Conservation (phyloP, 2,113 vertebrate species). For the Pungitius pungitius region DNA sequence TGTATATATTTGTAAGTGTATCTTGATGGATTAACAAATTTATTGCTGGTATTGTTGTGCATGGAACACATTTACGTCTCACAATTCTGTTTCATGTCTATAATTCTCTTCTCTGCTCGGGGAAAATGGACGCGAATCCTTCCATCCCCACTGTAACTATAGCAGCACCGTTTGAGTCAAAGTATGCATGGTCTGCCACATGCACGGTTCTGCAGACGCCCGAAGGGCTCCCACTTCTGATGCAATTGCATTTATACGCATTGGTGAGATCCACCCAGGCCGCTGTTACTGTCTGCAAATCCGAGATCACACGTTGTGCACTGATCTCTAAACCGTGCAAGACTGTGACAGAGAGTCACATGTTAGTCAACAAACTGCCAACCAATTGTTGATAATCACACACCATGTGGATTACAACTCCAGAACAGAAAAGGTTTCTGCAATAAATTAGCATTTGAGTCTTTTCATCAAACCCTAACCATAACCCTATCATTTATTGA, state of each 20-base stretch:
- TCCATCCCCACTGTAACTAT: not conserved
- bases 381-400: slow-evolving; percentile 47
- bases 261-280: slow-evolving; percentile 60
- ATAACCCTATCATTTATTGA: not conserved
- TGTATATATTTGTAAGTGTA: not conserved
- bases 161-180: slow-evolving; percentile 7
- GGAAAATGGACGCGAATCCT: slow-evolving; percentile 24
- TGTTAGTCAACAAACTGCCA: slow-evolving; percentile 32
- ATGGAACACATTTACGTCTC: not conserved
- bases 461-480: not conserved
- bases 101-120: not conserved
- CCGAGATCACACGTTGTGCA: slow-evolving; percentile 14
- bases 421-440: not conserved
- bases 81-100: not conserved
- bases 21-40: not conserved
- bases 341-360: slow-evolving; percentile 28
- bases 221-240: slow-evolving; percentile 49
- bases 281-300: slow-evolving; percentile 51
- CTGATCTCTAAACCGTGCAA: slow-evolving; percentile 26
- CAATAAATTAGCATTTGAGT: not conserved
- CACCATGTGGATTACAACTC: slow-evolving; percentile 1
- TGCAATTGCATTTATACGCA: slow-evolving; percentile 74
- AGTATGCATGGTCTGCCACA: slow-evolving; percentile 31
- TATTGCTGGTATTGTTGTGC: not conserved
- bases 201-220: slow-evolving; percentile 41